Conservation (phyloP, 2,797 vertebrate genomes). For the Ctenosaura bakeri region DNA sequence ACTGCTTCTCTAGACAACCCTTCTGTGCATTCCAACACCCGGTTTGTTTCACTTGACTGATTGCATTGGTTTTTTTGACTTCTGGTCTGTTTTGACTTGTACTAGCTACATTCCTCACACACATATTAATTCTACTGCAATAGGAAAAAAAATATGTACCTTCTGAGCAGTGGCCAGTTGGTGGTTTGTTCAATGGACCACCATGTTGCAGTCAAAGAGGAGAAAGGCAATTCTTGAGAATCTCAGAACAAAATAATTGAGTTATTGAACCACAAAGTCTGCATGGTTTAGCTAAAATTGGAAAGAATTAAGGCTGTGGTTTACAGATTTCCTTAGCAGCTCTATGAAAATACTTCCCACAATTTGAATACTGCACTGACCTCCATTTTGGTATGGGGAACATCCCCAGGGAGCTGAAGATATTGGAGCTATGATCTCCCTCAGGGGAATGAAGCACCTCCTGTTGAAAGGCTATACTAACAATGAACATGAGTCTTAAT, state of each 20-base stretch:
- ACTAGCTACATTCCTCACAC: too few species aligned
- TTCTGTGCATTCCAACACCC: too few species aligned
- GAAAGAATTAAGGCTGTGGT: background rate
- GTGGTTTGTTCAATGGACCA: background rate
- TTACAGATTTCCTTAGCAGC: background rate
- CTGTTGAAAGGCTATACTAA: conserved; percentile 31
- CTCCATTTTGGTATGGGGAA: background rate
- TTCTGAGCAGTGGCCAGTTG: background rate
- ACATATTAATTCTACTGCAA: background rate
- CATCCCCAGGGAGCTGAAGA: conserved; percentile 1
- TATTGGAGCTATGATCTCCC: conserved; percentile 54
- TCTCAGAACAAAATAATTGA: background rate
- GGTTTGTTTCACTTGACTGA: too few species aligned
- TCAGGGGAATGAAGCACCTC: conserved; percentile 48
- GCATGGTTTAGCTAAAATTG: background rate
- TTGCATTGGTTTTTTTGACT: too few species aligned
- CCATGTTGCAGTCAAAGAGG: background rate
- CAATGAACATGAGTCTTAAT: conserved; percentile 71
- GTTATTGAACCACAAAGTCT: background rate
- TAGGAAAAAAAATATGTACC: background rate
- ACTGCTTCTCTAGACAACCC: too few species aligned
- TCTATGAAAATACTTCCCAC: background rate
- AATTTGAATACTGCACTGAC: background rate
- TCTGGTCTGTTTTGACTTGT: too few species aligned
- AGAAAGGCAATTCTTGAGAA: background rate